Evolutionary conservation across 2,888 invertebrate genomes (phyloP).

Genomic region (Drosophila birchii): DNA sequence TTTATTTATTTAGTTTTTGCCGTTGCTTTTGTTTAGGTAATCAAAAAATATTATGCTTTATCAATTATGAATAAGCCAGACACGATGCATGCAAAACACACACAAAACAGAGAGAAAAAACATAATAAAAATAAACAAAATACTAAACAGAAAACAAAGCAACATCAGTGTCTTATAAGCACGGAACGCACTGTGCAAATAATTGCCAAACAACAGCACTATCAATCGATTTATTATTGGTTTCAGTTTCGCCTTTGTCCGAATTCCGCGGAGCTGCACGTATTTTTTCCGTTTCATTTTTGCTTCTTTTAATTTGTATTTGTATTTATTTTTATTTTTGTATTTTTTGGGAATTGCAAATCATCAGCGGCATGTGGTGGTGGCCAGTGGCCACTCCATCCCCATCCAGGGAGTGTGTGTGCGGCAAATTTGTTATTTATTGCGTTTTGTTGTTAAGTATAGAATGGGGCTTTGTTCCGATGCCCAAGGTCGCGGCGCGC

Average conservation of each 20-base stretch:
- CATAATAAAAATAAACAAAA: neutral
- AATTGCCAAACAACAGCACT: constrained; percentile 19
- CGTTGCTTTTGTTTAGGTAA: constrained; percentile 2
- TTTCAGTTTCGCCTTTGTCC: constrained; percentile 16
- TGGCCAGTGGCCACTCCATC: constrained; percentile 5
- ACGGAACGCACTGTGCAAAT: constrained; percentile 21
- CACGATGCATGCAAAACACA: neutral
- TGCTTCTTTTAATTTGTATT: neutral
- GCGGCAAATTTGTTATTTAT: constrained; percentile 56
- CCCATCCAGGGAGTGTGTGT: constrained; percentile 20
- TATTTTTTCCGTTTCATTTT: constrained; percentile 11
- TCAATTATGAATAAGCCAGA: constrained; percentile 8
- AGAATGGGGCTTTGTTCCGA: constrained; percentile 68
- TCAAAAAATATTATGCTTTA: constrained; percentile 3
- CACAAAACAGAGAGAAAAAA: neutral
- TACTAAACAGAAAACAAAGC: constrained; percentile 1
- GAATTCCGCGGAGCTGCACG: constrained; percentile 12
- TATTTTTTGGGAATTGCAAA: constrained; percentile 4
- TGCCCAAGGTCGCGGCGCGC: constrained; percentile 58
- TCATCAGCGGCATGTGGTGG: constrained; percentile 13
- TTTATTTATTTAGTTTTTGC: neutral
- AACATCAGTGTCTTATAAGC: neutral
- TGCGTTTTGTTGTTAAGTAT: constrained; percentile 43
- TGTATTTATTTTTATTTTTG: neutral
- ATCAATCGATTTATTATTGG: constrained; percentile 25